Percentiles rank a stretch among this genome's conserved stretches.
Evolutionary conservation across 2,113 vertebrate genomes (phyloP).

Genomic region (Aphyosemion australe): DNA sequence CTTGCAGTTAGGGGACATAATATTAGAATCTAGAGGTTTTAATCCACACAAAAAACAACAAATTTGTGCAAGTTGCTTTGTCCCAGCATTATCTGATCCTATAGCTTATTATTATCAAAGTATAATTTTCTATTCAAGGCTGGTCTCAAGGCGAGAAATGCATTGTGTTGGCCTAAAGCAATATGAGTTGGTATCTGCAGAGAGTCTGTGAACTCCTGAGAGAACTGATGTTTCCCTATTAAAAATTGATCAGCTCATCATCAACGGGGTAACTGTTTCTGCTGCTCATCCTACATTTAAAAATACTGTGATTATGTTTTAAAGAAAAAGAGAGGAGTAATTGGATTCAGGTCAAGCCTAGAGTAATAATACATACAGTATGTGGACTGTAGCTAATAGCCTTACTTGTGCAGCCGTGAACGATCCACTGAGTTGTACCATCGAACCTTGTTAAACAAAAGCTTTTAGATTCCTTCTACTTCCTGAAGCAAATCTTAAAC

Average conservation of each 20-base stretch:
- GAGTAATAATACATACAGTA: constrained; percentile 6
- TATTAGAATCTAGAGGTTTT: constrained; percentile 11
- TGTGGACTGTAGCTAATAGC: background rate
- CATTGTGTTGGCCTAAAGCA: constrained; percentile 7
- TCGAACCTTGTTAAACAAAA: background rate
- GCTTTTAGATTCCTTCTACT: constrained; percentile 13
- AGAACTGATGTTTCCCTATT: constrained; percentile 20
- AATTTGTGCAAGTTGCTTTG: constrained; percentile 20
- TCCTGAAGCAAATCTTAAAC: constrained; percentile 22
- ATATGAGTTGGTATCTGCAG: constrained; percentile 10
- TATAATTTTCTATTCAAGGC: background rate
- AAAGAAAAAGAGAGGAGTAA: constrained; percentile 1
- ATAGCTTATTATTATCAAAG: background rate
- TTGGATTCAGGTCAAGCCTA: too few relatives aligned
- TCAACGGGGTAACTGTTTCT: constrained; percentile 21
- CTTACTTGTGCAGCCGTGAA: background rate
- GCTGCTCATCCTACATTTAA: constrained; percentile 3
- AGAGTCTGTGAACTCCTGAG: constrained; percentile 4
- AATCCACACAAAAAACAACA: constrained; percentile 8
- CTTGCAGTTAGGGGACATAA: too few relatives aligned
- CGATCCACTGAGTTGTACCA: constrained; percentile 3
- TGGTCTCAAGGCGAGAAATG: constrained; percentile 11
- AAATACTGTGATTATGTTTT: constrained; percentile 6
- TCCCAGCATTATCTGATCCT: constrained; percentile 3
- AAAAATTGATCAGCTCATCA: constrained; percentile 29